Evolutionary conservation across 1,140 invertebrate genomes (phyloP).

Genomic region (Bombus huntii): DNA sequence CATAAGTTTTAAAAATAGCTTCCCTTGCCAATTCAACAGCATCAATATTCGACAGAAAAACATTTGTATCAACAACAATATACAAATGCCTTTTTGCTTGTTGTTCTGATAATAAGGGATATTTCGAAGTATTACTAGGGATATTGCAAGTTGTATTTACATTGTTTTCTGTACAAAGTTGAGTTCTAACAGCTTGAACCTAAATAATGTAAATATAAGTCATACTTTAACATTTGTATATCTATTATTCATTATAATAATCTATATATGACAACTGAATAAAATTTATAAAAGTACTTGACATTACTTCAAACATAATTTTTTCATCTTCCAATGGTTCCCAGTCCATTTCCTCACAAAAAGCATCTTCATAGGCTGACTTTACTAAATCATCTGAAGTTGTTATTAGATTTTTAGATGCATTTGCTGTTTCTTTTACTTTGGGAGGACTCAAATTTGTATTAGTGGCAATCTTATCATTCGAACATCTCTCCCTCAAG

Average conservation of each 20-base stretch:
- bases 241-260: constrained; percentile 10
- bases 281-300: not conserved
- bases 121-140: constrained; percentile 54
- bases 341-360: constrained; percentile 80
- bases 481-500: constrained; percentile 44
- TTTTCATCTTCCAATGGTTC: constrained; percentile 78
- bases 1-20: constrained; percentile 68
- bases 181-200: constrained; percentile 73
- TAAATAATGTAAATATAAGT: constrained; percentile 36
- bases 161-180: constrained; percentile 57
- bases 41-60: constrained; percentile 77
- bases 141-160: not conserved
- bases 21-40: constrained; percentile 71
- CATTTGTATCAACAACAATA: constrained; percentile 80
- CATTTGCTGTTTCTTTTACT: not conserved
- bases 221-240: not conserved
- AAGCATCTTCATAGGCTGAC: not conserved
- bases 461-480: not conserved
- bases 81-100: constrained; percentile 66
- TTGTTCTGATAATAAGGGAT: constrained; percentile 11
- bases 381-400: constrained; percentile 30
- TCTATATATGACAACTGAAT: not conserved
- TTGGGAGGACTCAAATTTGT: constrained; percentile 3
- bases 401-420: not conserved
- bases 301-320: constrained; percentile 72